Percentiles rank a stretch among this genome's conserved stretches.
Evolutionary conservation across 2,888 invertebrate species (phyloP).

Genomic region (Clivina fossor): DNA sequence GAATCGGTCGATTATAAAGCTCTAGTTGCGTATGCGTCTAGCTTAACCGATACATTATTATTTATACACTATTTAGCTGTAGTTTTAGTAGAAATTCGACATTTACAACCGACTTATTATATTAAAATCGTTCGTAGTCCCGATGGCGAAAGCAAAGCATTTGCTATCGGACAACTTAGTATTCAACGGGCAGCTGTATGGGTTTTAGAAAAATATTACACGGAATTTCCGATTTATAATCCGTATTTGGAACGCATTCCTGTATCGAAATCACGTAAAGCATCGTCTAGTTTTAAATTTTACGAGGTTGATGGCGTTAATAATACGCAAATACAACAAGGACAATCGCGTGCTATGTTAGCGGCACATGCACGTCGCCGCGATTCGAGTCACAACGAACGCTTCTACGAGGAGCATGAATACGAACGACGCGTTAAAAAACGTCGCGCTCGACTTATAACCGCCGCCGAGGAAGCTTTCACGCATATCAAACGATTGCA

Average conservation of each 20-base stretch:
- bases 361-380: conserved; percentile 81
- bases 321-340: conserved; percentile 66
- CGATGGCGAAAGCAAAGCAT: conserved; percentile 88
- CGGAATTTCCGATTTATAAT: conserved; percentile 95
- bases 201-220: conserved; percentile 93
- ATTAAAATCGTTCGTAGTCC: conserved; percentile 92
- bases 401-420: conserved; percentile 98
- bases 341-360: conserved; percentile 69
- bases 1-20: conserved; percentile 83
- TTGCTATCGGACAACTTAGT: conserved; percentile 86
- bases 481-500: conserved; percentile 90
- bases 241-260: conserved; percentile 92
- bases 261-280: conserved; percentile 78
- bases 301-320: conserved; percentile 89
- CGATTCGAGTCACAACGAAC: conserved; percentile 93
- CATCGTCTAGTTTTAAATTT: conserved; percentile 87
- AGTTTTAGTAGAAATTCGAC: conserved; percentile 89
- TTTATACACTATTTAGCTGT: conserved; percentile 95
- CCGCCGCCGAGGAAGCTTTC: conserved; percentile 97
- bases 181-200: conserved; percentile 95
- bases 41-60: conserved; percentile 88
- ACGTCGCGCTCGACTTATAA: conserved; percentile 83
- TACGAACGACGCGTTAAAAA: conserved; percentile 91
- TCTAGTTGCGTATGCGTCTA: conserved; percentile 89
- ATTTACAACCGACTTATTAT: conserved; percentile 86